Evolutionary conservation across 1,140 invertebrate genomes (phyloP).

Genomic region (Leptestheria dahalacensis): DNA sequence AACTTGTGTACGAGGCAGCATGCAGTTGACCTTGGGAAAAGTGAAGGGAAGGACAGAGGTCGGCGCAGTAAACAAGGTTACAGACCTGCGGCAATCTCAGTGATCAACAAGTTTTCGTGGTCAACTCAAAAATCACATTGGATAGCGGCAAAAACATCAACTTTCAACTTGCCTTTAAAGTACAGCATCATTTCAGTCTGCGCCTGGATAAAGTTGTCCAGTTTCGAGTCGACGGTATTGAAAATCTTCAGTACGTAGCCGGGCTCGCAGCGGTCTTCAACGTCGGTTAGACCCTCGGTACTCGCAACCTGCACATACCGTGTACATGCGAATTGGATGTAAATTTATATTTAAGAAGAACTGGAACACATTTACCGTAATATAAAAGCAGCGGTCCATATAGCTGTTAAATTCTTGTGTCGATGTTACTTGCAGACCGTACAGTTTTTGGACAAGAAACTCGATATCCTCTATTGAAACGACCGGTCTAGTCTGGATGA

Average conservation of each 20-base stretch:
- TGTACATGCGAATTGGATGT: background rate
- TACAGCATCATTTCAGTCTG: conserved; percentile 52
- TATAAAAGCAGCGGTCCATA: conserved; percentile 61
- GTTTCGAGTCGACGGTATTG: conserved; percentile 60
- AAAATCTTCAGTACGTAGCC: conserved; percentile 69
- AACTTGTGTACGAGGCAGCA: no score
- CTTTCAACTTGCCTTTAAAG: no score
- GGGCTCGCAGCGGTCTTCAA: conserved; percentile 23
- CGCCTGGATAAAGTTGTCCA: conserved; percentile 44
- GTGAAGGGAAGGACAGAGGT: no score
- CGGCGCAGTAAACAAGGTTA: no score
- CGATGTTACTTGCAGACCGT: conserved; percentile 45
- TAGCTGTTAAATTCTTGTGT: conserved; percentile 56
- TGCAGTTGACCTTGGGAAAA: no score
- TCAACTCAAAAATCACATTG: no score
- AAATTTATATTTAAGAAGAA: background rate
- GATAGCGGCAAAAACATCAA: no score
- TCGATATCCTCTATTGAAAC: conserved; percentile 36
- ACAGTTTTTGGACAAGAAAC: conserved; percentile 42
- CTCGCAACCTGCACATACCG: conserved; percentile 15
- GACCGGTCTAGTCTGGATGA: conserved; percentile 44
- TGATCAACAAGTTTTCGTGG: no score
- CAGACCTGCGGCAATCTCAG: no score
- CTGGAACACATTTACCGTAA: conserved; percentile 25
- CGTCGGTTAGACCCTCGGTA: conserved; percentile 21